Evolutionary conservation across 1,140 invertebrate species (phyloP), one percentile per base, ranked within the genome.

Genomic region (Drosophila ananassae): DNA sequence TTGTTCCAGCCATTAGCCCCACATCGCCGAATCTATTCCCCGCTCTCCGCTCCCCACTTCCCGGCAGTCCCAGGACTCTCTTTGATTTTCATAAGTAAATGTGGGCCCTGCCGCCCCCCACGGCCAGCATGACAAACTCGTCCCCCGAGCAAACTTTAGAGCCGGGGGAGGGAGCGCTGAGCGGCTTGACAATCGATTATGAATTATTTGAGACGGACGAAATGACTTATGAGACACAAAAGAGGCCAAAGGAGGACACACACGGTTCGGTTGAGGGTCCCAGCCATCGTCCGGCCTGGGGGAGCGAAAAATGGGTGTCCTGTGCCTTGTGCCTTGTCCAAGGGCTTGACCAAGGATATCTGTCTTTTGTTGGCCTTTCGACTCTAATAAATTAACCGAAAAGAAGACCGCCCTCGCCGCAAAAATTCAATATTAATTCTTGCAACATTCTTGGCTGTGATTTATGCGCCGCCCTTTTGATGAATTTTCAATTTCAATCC

Each of bases 81-180:
- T 87, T 87, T 87, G 82, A 89, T 87, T 87, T 89, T 89, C 83
- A 87, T 89, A 87, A 85, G 82, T 87, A 87, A 87, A 87, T 79
- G 83, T 89, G 82, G 74, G 58, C 63, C 22, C 34, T 44, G 34
- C 44, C 34, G 17, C 59, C 25, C 25, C 34, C 12, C 12, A 37
- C 34, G 66, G 60, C 48, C 52, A 30, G 48, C 63, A 57, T 76
- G 75, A 82, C 74, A 66, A 89, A 87, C 71, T 78, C 64, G 54
- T 75, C 73, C 63, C 69, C 74, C 59, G 64, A 58, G 57, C 61
- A 58, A 44, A 72, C 61, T 66, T 74, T 63, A 8, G 10, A 7
- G 21, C 4, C 7, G 10, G 48, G 28, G 12, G 0, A 7, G 7
- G 6, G 8, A 3, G 21, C 32, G 25, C 41, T 44, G 57, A 41